Conservation (phyloP, 2,113 vertebrate genomes). For the Okapia johnstoni region DNA sequence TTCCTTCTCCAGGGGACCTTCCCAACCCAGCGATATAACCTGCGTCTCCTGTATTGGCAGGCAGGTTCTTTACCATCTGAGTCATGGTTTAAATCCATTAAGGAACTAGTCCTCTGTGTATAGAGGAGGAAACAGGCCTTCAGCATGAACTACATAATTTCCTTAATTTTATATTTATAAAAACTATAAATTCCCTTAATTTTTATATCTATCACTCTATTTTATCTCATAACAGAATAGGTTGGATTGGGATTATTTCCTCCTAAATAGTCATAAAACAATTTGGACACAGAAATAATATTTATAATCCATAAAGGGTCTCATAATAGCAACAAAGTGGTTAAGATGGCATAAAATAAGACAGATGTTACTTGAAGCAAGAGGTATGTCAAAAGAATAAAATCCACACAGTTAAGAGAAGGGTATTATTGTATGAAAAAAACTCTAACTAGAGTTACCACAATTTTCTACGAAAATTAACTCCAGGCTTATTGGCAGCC, state of each 20-base stretch:
- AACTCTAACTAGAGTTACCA: neutral
- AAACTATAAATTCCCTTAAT: neutral
- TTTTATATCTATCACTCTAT: neutral
- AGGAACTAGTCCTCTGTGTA: neutral
- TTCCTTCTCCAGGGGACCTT: neutral
- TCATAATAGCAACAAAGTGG: neutral
- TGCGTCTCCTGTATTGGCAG: accelerated
- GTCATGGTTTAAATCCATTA: neutral
- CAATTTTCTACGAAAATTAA: neutral
- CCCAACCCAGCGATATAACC: neutral
- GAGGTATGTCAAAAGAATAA: neutral
- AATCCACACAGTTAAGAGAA: neutral
- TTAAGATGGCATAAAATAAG: neutral
- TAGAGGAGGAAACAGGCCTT: neutral
- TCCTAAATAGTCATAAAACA: neutral
- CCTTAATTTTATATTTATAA: neutral
- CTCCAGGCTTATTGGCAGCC: neutral
- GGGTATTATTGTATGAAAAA: neutral
- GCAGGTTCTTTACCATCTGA: neutral
- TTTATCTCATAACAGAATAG: neutral
- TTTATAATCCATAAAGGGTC: neutral
- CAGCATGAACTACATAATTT: neutral
- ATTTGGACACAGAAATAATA: neutral
- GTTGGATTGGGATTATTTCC: neutral
- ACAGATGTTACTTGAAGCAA: neutral